phyloP scores from a whole-genome alignment of 2,113 vertebrate genomes.

The Chloroceryle aenea region DNA sequence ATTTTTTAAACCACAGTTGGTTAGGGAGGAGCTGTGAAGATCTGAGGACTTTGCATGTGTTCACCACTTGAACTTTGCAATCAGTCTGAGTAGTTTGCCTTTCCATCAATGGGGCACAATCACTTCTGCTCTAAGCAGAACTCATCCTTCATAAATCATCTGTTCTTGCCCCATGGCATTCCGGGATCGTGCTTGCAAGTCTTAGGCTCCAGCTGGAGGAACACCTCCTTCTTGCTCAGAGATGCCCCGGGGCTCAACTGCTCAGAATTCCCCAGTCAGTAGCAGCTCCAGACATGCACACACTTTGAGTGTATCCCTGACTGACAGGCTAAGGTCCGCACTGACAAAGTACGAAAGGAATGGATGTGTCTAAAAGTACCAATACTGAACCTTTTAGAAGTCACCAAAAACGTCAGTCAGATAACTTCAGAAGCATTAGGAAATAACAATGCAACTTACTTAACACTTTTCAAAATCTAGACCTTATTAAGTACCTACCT shows the following conservation, averaged over 20 bases:
- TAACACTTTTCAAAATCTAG: neutral
- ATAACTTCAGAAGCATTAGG: neutral
- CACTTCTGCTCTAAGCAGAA: neutral
- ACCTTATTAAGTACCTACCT: neutral
- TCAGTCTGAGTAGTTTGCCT: neutral
- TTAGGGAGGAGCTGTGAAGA: neutral
- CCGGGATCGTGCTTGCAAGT: neutral
- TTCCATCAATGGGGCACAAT: fast-evolving
- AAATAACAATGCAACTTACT: neutral
- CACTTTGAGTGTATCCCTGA: neutral
- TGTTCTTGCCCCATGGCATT: neutral
- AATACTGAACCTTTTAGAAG: neutral
- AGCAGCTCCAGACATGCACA: fast-evolving
- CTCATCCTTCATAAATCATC: neutral
- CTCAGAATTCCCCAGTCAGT: neutral
- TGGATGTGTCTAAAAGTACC: neutral
- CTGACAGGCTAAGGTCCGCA: neutral
- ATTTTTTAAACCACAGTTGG: neutral
- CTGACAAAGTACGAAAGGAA: neutral
- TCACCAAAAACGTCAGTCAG: neutral
- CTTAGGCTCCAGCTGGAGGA: neutral
- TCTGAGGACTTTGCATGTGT: fast-evolving
- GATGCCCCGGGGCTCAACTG: fast-evolving
- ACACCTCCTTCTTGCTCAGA: neutral
- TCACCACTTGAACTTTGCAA: fast-evolving